Evolutionary conservation across 2,797 vertebrate genomes (phyloP).

Genomic region (Mastacembelus armatus): DNA sequence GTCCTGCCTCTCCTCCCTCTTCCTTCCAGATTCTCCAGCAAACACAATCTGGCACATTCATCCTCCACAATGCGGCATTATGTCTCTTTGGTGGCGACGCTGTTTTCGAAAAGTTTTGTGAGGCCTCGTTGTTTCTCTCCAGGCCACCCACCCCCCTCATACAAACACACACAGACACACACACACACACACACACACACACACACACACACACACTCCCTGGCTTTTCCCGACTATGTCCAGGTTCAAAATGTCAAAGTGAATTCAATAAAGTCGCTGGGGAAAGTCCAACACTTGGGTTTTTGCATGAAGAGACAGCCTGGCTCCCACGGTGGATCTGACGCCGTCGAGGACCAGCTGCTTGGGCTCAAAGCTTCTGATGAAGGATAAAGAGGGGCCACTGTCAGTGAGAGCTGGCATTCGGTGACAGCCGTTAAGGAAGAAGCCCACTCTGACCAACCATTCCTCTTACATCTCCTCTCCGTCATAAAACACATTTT

Average conservation of each 20-base stretch:
- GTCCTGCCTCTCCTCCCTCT: conserved; percentile 52
- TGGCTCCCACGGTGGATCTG: conserved; percentile 25
- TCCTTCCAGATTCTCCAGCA: conserved; percentile 68
- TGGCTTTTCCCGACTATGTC: conserved; percentile 24
- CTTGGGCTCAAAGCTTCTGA: conserved; percentile 9
- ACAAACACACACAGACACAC: no score
- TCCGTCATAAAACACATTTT: not conserved
- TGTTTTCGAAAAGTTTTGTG: conserved; percentile 68
- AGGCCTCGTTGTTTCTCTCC: conserved; percentile 74
- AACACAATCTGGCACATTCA: conserved; percentile 80
- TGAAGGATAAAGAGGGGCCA: conserved; percentile 9
- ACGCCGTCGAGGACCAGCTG: conserved; percentile 28
- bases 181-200: no score
- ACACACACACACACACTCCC: no score
- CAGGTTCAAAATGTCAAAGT: conserved; percentile 68
- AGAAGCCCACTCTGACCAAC: not conserved
- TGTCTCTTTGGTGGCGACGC: conserved; percentile 66
- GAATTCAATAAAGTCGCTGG: conserved; percentile 60
- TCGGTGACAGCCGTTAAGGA: not conserved
- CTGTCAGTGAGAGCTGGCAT: not conserved
- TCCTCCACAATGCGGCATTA: conserved; percentile 79
- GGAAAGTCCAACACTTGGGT: conserved; percentile 33
- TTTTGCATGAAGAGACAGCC: conserved; percentile 14
- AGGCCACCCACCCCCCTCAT: not conserved
- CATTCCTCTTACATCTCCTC: not conserved